Evolutionary conservation across 2,797 vertebrate species (phyloP).

Genomic region (Hypotaenidia philippensis): DNA sequence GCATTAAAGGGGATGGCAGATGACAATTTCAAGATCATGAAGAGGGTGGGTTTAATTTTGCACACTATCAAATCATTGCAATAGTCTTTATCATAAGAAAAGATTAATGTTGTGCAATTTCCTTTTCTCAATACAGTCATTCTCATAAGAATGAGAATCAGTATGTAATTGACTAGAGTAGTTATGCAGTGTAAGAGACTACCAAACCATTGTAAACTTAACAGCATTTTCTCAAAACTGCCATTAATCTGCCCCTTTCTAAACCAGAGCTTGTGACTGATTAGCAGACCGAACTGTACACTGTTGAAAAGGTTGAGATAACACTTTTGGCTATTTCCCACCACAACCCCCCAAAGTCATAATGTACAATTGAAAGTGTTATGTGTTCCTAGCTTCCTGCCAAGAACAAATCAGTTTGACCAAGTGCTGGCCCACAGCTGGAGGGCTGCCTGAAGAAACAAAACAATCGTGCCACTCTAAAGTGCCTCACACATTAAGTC

Average conservation of each 20-base stretch:
- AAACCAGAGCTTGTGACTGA: not conserved
- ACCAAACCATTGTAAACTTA: not conserved
- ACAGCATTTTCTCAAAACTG: constrained; percentile 7
- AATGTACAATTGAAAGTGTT: not conserved
- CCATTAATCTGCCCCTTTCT: not conserved
- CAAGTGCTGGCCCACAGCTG: constrained; percentile 26
- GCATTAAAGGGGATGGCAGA: constrained; percentile 7
- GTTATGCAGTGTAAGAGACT: not conserved
- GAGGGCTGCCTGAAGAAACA: constrained; percentile 21
- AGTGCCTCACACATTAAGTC: not conserved
- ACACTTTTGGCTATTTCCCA: not conserved
- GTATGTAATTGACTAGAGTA: not conserved
- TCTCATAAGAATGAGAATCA: constrained; percentile 3
- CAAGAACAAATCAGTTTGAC: constrained; percentile 39
- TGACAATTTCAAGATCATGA: constrained; percentile 42
- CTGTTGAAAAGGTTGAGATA: not conserved
- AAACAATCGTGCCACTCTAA: not conserved
- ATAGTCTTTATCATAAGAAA: constrained; percentile 17
- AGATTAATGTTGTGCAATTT: constrained; percentile 25
- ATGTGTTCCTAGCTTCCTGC: not conserved
- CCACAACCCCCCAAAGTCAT: not conserved
- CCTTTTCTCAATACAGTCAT: constrained; percentile 14
- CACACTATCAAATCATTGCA: not conserved
- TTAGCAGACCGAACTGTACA: not conserved
- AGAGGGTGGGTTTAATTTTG: constrained; percentile 29